A percentile compares a stretch with the other conserved stretches of the same genome.
phyloP scores from a whole-genome alignment of 1,140 invertebrate species.

The Eumeta japonica region DNA sequence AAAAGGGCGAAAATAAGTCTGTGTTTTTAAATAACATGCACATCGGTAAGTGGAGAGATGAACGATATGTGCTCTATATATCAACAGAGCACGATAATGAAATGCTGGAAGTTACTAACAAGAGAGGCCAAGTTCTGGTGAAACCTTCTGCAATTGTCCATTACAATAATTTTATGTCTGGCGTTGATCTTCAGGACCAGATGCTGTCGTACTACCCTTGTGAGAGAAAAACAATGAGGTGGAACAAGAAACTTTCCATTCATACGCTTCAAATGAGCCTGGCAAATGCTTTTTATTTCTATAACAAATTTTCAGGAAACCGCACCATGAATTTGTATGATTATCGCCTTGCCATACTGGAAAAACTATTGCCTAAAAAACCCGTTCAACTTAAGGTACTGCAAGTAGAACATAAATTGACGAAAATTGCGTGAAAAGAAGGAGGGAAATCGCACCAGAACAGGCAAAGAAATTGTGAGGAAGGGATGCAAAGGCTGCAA shows the following conservation, averaged over 20 bases:
- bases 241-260: slow-evolving; percentile 26
- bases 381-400: no score
- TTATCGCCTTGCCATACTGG: no score
- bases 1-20: slow-evolving; percentile 21
- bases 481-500: background rate
- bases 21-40: slow-evolving; percentile 15
- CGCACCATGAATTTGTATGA: no score
- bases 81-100: slow-evolving; percentile 12
- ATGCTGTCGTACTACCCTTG: slow-evolving; percentile 28
- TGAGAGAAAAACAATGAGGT: slow-evolving; percentile 25
- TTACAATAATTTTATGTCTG: slow-evolving; percentile 29
- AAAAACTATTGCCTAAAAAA: no score
- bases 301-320: no score
- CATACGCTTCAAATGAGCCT: slow-evolving; percentile 18
- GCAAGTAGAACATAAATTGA: slow-evolving; percentile 2
- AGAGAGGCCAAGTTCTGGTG: slow-evolving; percentile 12
- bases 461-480: background rate
- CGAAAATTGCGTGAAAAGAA: background rate
- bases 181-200: slow-evolving; percentile 28
- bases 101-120: slow-evolving; percentile 11
- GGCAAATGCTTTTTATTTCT: no score
- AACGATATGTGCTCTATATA: slow-evolving; percentile 12
- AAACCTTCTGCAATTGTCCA: slow-evolving; percentile 23
- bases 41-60: slow-evolving; percentile 24
- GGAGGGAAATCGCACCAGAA: background rate